Evolutionary conservation across 2,113 vertebrate species (phyloP), one percentile per base, ranked within the genome.

Genomic region (Hymenochirus boettgeri): DNA sequence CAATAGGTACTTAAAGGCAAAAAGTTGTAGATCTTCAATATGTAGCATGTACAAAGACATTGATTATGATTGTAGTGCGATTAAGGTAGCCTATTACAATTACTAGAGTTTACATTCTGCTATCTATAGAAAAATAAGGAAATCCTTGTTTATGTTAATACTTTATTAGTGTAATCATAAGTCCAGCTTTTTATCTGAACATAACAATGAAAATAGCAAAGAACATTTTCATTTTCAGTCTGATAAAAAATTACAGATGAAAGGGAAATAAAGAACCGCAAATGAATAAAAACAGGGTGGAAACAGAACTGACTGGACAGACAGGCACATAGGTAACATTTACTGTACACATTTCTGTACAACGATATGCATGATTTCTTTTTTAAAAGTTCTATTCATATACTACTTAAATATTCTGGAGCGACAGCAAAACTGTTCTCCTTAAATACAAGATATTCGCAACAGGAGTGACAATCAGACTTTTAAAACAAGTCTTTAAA

Each of bases 401-500:
- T 83, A 79, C 81, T 88, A 79, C 84, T 84, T 74, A 74, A 74
- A 78, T 70, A 82, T 77, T 78, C 83, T 80, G 81, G 80, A 65
- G 74, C 76, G 72, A 65, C 24, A 82, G 67, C 22, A 13, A 77
- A 84, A 76, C 77, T 74, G 81, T 76, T 75, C 83, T 87, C 81
- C 78, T 13, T 75, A 75, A 76, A 74, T 81, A 74, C 76, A 82
- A 82, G 77, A 81, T 65, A 76, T 78, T 73, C 78, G 72, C 77
- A 79, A 86, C 73, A 79, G 70, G 74, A 85, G 79, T 76, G 83
- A 90, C 76, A 83, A 73, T 62, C 65, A 88, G 93, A 97, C 92
- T 95, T 99, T 88, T 96, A 97, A 95, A 97, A 97, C 94, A 96
- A 97, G 94, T 97, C 95, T 77, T 91, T 93, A 90, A 92, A 90